Conservation (phyloP, 2,113 vertebrate species). For the Chitala chitala region DNA sequence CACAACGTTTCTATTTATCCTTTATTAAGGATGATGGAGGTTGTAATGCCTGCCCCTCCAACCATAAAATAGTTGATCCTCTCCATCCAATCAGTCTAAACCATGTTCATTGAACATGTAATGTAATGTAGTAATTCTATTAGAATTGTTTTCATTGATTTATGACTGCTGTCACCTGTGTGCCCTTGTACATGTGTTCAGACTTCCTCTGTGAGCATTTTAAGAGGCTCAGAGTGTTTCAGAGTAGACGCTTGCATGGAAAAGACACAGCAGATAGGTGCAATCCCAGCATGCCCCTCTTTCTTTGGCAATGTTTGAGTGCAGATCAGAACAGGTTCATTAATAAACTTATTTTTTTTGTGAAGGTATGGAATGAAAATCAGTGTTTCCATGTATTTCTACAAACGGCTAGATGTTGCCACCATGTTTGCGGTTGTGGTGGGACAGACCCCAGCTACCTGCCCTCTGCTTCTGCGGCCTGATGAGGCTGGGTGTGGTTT, state of each 20-base stretch:
- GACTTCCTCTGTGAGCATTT: background rate
- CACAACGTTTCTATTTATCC: too few relatives aligned
- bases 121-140: slow-evolving; percentile 7
- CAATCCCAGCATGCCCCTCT: slow-evolving; percentile 3
- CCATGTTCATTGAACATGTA: background rate
- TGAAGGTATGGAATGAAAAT: background rate
- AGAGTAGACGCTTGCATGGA: too few relatives aligned
- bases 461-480: background rate
- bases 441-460: slow-evolving; percentile 27
- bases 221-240: background rate
- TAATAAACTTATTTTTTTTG: background rate
- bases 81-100: background rate
- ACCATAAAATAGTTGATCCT: background rate
- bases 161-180: background rate
- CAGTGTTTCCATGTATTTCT: background rate
- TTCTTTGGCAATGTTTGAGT: background rate
- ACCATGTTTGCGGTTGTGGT: background rate
- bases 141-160: background rate
- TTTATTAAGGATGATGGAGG: background rate
- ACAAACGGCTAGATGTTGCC: background rate
- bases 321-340: too few relatives aligned
- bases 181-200: background rate
- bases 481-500: slow-evolving; percentile 23
- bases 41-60: background rate
- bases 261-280: background rate